Base-by-base conservation (phyloP, 2,113 vertebrate genomes). In the Mormyrus iriodes region DNA sequence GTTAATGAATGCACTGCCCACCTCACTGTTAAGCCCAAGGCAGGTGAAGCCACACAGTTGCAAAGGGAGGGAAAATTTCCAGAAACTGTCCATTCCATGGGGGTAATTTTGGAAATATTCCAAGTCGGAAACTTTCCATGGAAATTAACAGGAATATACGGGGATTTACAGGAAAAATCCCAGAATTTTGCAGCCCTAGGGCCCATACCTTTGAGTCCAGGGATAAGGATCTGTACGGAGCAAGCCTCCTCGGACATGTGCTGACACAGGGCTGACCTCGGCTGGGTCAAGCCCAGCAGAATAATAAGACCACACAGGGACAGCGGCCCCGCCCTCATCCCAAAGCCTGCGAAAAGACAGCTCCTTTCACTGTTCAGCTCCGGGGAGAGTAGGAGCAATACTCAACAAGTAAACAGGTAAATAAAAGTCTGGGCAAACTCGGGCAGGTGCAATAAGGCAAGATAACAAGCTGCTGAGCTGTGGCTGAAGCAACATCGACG, bases 221-320 rank as follows among this genome's bases (percentile, higher is more conserved):
- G 98, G 90, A 99, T 97, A 24, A 99, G 97, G 92, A 99, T 98
- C 92, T 99, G 98, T 93, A 99, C 95, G 8, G 97, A 98, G 94
- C 98, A 99, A 91, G 97, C 93, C 3, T 99, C 98, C 1, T 99
- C 98, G 88, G 95, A 90, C 51, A 96, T 93, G 61, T 96, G 96
- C 93, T 99, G 97, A 94, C 96, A 93, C 91, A 93, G 86, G 61
- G 93, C 96, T 90, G 95, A 94, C 79, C 93, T 93, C 65, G 95
- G 93, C 91, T 97, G 93, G 46, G 93, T 93, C 93, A 97, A 95
- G 94, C 95, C 95, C 94, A 96, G 92, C 93, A 97, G 93, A 93
- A 94, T 94, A 92, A 97, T 90, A 89, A 97, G 91, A 87, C 94
- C 90, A 87, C 95, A 90, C 73, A 93, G 91, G 69, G 96, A 93